Base-by-base conservation (phyloP, 2,113 vertebrate genomes). In the Lasiurus cinereus region DNA sequence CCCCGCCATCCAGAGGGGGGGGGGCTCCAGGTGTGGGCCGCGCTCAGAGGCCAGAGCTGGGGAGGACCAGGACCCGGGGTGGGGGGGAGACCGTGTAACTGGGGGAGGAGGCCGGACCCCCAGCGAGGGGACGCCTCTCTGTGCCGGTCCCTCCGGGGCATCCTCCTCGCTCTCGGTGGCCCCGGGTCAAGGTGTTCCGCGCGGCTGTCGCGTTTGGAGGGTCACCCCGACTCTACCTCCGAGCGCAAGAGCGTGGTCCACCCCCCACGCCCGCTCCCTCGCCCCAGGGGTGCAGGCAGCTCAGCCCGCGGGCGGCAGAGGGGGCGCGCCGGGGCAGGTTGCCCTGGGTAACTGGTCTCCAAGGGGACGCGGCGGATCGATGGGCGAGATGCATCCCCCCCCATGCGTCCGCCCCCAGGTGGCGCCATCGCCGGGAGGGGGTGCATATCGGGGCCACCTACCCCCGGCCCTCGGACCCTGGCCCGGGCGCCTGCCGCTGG, bases 201-300 rank as follows among this genome's bases (percentile, higher is more conserved):
- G 64, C 10, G 46, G 90, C 87, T 73, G n/a, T 77, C 27, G 36
- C 90, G 24, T 85, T 56, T 70, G 43, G 5, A 78, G 2, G 1
- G 69, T 83, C 83, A 19, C 46, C 79, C 85, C 19, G 69, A 70
- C 33, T 91, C 62, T 14, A 22, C 54, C 78, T 87, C 8, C 6
- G 77, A 67, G 73, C 83, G 24, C 54, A 4, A 77, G 64, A 83
- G 2, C 3, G 39, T 39, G 39, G 46, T 31, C 22, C 59, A 19
- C 59, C 67, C 24, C 56, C 22, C 56, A 10, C 62, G 11, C 62
- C 2, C 64, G 33, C 85, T 95, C 91, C 78, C 84, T 22, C 66
- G 93, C 82, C 13, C 12, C 82, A 18, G 67, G 89, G 86, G 77
- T 85, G 95, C 92, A 48, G 15, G 54, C 73, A 59, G 86, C 95